Percentiles rank a stretch among this genome's conserved stretches.
phyloP scores from a whole-genome alignment of 23 tunicate genomes.

The Halocynthia aurantium region DNA sequence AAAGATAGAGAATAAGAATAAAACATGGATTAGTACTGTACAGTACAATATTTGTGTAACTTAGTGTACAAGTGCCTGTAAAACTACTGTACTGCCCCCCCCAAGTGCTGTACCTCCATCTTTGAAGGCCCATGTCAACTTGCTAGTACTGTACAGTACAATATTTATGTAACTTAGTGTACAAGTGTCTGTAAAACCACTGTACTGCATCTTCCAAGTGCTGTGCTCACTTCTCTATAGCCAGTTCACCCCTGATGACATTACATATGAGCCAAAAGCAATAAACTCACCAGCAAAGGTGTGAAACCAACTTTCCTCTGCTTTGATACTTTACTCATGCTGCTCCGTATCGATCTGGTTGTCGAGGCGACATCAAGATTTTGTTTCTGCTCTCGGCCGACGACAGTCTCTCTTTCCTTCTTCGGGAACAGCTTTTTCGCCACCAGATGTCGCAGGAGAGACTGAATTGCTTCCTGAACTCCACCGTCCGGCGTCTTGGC shows the following conservation, averaged over 20 bases:
- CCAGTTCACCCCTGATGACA: neutral
- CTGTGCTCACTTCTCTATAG: neutral
- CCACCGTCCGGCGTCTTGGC: slow-evolving; percentile 72
- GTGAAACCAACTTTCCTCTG: slow-evolving; percentile 22
- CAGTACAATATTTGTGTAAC: too few relatives aligned
- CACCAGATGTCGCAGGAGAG: slow-evolving; percentile 55
- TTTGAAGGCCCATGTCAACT: too few relatives aligned
- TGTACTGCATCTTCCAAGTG: too few relatives aligned
- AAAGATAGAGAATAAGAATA: too few relatives aligned
- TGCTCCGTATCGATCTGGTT: slow-evolving; percentile 15
- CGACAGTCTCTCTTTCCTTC: neutral
- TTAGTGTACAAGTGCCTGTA: too few relatives aligned
- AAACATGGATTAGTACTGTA: too few relatives aligned
- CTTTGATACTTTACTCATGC: slow-evolving; percentile 10
- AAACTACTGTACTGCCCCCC: too few relatives aligned
- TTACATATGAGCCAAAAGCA: neutral
- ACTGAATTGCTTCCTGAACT: slow-evolving; percentile 72
- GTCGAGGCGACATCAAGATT: slow-evolving; percentile 33
- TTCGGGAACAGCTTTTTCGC: slow-evolving; percentile 1
- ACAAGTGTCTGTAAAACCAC: too few relatives aligned
- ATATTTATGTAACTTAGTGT: too few relatives aligned
- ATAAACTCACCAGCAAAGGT: slow-evolving; percentile 40
- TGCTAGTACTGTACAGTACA: too few relatives aligned
- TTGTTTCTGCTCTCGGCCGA: slow-evolving; percentile 24
- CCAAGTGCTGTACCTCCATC: too few relatives aligned